Evolutionary conservation across 2,888 invertebrate species (phyloP).

Genomic region (Noctua janthina): DNA sequence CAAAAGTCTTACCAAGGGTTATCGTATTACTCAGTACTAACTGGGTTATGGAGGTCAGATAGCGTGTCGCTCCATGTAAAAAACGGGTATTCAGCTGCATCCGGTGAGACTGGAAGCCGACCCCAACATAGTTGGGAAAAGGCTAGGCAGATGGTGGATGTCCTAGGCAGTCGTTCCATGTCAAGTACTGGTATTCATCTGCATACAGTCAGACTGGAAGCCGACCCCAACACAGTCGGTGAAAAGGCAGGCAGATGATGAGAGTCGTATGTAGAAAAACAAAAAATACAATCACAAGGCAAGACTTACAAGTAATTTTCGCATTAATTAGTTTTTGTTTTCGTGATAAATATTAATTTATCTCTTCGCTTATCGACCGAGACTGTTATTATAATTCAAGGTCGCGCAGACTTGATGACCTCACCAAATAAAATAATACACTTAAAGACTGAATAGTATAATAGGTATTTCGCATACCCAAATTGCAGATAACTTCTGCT

Average conservation of each 20-base stretch:
- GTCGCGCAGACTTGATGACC: neutral
- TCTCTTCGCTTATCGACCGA: constrained; percentile 27
- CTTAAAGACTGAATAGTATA: neutral
- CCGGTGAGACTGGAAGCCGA: too few species aligned
- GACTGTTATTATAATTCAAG: constrained; percentile 35
- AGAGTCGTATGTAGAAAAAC: neutral
- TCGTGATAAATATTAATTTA: constrained; percentile 26
- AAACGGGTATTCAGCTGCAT: too few species aligned
- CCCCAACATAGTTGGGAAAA: too few species aligned
- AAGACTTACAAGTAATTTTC: neutral
- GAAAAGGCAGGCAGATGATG: neutral
- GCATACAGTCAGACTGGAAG: neutral
- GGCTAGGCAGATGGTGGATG: neutral
- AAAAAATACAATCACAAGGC: neutral
- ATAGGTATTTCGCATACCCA: neutral
- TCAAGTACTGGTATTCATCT: too few species aligned
- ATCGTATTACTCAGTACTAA: too few species aligned
- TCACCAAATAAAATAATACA: neutral
- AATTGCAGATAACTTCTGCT: neutral
- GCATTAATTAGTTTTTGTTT: constrained; percentile 4
- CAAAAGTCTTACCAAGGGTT: too few species aligned
- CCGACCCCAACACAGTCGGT: neutral
- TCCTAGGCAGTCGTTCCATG: neutral
- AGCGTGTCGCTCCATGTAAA: too few species aligned
- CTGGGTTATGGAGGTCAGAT: too few species aligned